A percentile compares a stretch with the other conserved stretches of the same genome.
Evolutionary conservation across 2,888 invertebrate species (phyloP).

Genomic region (Druceiella hillmani): DNA sequence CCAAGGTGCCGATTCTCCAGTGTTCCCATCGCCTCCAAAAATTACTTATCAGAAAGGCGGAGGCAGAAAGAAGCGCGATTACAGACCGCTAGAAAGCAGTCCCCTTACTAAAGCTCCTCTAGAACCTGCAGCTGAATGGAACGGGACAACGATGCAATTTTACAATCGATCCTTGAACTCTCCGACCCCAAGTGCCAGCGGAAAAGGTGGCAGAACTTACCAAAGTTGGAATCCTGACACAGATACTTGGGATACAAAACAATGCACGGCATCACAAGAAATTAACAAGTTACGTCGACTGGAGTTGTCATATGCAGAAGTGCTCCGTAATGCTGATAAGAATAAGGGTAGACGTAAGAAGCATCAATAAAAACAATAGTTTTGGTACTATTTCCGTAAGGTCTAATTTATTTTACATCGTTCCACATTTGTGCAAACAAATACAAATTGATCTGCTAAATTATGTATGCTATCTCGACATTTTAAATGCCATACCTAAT

Average conservation of each 20-base stretch:
- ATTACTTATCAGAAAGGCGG: conserved; percentile 50
- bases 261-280: conserved; percentile 76
- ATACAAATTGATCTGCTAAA: too few species aligned
- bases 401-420: conserved; percentile 2
- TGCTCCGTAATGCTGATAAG: conserved; percentile 65
- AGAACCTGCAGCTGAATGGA: conserved; percentile 52
- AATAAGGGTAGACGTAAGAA: conserved; percentile 43
- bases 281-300: conserved; percentile 75
- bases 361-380: conserved; percentile 36
- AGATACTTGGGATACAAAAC: conserved; percentile 45
- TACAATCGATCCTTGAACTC: conserved; percentile 55
- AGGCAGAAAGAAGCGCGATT: conserved; percentile 55
- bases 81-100: conserved; percentile 50
- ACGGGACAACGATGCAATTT: conserved; percentile 65
- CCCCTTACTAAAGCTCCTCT: conserved; percentile 37
- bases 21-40: conserved; percentile 63
- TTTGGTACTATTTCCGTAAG: background rate
- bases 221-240: conserved; percentile 48
- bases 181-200: conserved; percentile 53
- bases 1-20: conserved; percentile 64
- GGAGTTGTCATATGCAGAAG: conserved; percentile 83
- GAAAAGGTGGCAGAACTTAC: conserved; percentile 45
- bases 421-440: too few species aligned
- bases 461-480: conserved; percentile 51
- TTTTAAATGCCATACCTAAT: too few species aligned